Evolutionary conservation across 1,140 invertebrate genomes (phyloP), one percentile per base, ranked within the genome.

Genomic region (Lepidurus arcticus): DNA sequence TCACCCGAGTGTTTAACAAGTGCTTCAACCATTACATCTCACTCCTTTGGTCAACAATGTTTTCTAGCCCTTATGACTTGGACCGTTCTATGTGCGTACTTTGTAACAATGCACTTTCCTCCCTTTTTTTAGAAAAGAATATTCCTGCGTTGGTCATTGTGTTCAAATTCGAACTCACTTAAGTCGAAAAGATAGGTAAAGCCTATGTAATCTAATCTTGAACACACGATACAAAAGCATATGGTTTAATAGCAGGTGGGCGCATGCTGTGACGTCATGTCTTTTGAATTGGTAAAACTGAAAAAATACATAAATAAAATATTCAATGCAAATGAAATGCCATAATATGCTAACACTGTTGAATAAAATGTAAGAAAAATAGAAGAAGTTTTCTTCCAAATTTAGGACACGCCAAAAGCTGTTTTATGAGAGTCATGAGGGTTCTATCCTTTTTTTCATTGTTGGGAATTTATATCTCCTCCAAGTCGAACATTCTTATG

Each of bases 1-100:
- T 65, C 53, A 65, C 53, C 53, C 53, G 53, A 65, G 53, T 65
- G 53, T 65, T 65, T 13, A 65, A 65, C 53, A 65, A 65, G 53
- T 65, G 13, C 53, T 65, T 65, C 53, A 65, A 65, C 53, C 16
- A 13, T 65, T 65, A 65, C 53, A 65, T 65, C n/a, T 65, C 21
- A 65, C 53, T 65, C 53, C 53, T 65, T 65, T 65, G 53, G 53
- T 16, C 16, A 65, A 65, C 53, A 65, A 65, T 7, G 53, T 65
- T 47, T n/a, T 65, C 21, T 65, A 34, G 3, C 3, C 21, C 13
- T 16, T 21, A 65, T 16, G 16, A 65, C 8, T 16, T 65, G 8
- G 53, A 4, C 7, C 16, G 16, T 13, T 65, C 1, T n/a, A 11
- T 7, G 53, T 21, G 16, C 53, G 7, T 65, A n/a, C 16, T 21